Conservation (phyloP, 2,797 vertebrate genomes). For the Apodemus agrarius region DNA sequence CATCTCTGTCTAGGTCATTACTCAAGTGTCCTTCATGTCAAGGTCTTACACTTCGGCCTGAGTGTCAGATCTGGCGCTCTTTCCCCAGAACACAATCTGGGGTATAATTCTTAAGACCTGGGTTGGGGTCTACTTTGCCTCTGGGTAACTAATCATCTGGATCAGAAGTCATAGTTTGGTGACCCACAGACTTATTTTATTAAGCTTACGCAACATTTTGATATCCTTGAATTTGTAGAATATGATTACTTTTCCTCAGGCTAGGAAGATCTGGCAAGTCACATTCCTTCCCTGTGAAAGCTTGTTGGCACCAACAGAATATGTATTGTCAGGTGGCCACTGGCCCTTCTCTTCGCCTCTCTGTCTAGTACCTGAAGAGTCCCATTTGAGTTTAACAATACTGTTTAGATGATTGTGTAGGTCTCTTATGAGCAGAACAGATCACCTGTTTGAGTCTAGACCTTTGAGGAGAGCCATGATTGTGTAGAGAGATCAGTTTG, state of each 20-base stretch:
- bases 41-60: neutral
- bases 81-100: neutral
- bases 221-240: neutral
- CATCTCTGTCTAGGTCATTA: neutral
- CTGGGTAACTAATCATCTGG: neutral
- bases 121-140: slow-evolving; percentile 39
- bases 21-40: neutral
- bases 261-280: neutral
- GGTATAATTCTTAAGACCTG: neutral
- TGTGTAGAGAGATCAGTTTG: neutral
- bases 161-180: slow-evolving; percentile 38
- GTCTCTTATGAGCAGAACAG: slow-evolving; percentile 1
- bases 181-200: neutral
- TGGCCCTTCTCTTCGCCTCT: neutral
- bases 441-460: neutral
- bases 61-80: neutral
- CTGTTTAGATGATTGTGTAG: neutral
- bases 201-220: neutral
- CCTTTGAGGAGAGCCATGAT: neutral
- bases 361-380: neutral
- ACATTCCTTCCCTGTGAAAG: neutral
- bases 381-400: slow-evolving; percentile 22
- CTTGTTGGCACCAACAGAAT: neutral
- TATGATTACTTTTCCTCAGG: neutral
- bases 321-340: neutral